Evolutionary conservation across 2,797 vertebrate genomes (phyloP).

Genomic region (Iguana delicatissima): DNA sequence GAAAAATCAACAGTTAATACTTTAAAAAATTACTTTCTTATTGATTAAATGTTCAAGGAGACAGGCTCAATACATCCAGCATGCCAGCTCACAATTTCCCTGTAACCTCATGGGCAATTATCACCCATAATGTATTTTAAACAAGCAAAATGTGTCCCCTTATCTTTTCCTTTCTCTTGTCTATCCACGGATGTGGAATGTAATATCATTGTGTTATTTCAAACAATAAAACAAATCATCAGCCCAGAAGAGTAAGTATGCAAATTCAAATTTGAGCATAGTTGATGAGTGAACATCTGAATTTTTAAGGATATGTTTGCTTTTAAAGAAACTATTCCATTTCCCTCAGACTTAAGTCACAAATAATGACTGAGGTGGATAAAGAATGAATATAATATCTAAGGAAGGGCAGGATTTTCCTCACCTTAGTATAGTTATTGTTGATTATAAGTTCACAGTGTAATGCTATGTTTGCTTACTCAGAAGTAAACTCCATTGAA

Average conservation of each 20-base stretch:
- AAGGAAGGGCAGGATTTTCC: too few relatives aligned
- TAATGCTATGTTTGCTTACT: neutral
- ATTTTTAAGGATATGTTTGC: constrained; percentile 41
- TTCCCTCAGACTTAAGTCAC: constrained; percentile 25
- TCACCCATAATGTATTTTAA: constrained; percentile 66
- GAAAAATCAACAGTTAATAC: constrained; percentile 58
- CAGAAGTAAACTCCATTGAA: neutral
- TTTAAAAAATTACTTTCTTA: constrained; percentile 13
- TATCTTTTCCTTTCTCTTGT: constrained; percentile 66
- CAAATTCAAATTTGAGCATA: constrained; percentile 66
- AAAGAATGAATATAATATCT: too few relatives aligned
- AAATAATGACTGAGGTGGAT: neutral
- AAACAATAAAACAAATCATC: constrained; percentile 74
- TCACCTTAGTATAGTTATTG: neutral
- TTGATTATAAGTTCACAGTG: neutral
- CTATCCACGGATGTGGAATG: constrained; percentile 62
- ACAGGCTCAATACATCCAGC: constrained; percentile 49
- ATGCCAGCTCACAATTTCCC: constrained; percentile 59
- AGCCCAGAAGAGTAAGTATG: constrained; percentile 73
- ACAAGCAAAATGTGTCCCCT: constrained; percentile 69
- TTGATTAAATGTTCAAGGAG: constrained; percentile 25
- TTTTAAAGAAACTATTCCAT: constrained; percentile 55
- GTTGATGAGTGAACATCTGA: constrained; percentile 65
- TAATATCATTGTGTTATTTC: constrained; percentile 73
- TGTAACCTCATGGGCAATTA: constrained; percentile 55